Evolutionary conservation across 2,797 vertebrate genomes (phyloP), one percentile per base, ranked within the genome.

Genomic region (Amphiprion clarkii): DNA sequence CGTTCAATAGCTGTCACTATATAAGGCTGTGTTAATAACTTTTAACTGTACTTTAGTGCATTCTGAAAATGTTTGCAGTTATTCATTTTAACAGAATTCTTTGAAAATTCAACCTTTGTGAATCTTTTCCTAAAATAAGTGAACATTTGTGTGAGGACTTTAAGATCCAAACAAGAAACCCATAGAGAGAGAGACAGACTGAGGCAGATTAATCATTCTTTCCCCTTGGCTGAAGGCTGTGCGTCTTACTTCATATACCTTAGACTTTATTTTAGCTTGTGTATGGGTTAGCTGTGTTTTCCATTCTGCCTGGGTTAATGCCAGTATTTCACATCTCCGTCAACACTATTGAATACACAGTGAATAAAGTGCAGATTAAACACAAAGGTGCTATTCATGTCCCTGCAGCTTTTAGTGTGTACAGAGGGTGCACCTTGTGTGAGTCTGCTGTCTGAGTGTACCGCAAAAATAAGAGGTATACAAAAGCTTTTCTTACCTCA

Each of bases 311-410:
- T 63, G n/a, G 23, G 46, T 55, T 60, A 25, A 64, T 55, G 49
- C 29, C 58, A 71, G 11, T 25, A 12, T 65, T 65, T 65, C 14
- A 69, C 51, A 74, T 72, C 31, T 74, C 46, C 6, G 17, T 58
- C 5, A 61, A 44, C 53, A 33, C 56, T 42, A 42, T 9, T 69
- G 66, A 69, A 71, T 14, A 61, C 71, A 82, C 59, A 56, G 52
- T 44, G 54, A 74, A 62, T 73, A 56, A 65, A 51, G 55, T 51
- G 70, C 2, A 17, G 54, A 59, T 66, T 60, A 25, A 70, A 79
- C 72, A 90, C 83, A 88, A 87, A 83, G 70, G 67, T 73, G 39
- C 67, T 51, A 79, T 87, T 92, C 78, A 89, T 74, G 7, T 53
- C 65, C 52, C n/a, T 64, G 10, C 48, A 21, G 63, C 33, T 29